Evolutionary conservation across 2,113 vertebrate genomes (phyloP), one percentile per base, ranked within the genome.

Genomic region (Galbula dea): DNA sequence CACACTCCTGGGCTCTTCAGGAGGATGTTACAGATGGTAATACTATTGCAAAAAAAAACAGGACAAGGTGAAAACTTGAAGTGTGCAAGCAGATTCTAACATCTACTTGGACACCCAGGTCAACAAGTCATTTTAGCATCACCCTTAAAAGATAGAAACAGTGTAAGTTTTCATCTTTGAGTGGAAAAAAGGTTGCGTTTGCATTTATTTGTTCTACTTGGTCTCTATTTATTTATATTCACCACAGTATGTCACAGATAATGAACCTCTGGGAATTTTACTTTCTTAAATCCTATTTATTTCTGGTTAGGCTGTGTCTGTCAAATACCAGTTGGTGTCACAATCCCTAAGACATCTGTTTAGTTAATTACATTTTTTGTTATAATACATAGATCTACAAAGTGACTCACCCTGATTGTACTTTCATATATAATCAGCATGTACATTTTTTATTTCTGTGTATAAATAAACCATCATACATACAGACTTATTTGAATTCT

Each of bases 261-360:
- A 15, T 2, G 18, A 78, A 74, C 0, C 0, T 67, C 48, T 57
- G 27, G 4, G 9, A 1, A 7, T 78, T 67, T 67, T 57, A 21
- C 32, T 20, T 86, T 54, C 37, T 79, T 62, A 62, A 91, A 77
- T 62, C 24, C 3, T 55, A n/a, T 72, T 67, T 83, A 9, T 8
- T 69, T 84, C 36, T 65, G 15, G 7, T 20, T 11, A 66, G 24
- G n/a, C 9, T 32, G 8, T 26, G 12, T 29, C 15, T 76, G 74
- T 67, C 72, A 34, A 75, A 12, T 45, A 52, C 8, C 26, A 14
- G 4, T 11, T 71, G 22, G n/a, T 77, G 18, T 37, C 54, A 66
- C 29, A 39, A 5, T 27, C 9, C 80, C n/a, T 12, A 19, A 20
- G 7, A 19, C 14, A 18, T n/a, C 17, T 46, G 23, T 41, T 58